Evolutionary conservation across 2,797 vertebrate genomes (phyloP), one percentile per base, ranked within the genome.

Genomic region (Anolis apletophallus): DNA sequence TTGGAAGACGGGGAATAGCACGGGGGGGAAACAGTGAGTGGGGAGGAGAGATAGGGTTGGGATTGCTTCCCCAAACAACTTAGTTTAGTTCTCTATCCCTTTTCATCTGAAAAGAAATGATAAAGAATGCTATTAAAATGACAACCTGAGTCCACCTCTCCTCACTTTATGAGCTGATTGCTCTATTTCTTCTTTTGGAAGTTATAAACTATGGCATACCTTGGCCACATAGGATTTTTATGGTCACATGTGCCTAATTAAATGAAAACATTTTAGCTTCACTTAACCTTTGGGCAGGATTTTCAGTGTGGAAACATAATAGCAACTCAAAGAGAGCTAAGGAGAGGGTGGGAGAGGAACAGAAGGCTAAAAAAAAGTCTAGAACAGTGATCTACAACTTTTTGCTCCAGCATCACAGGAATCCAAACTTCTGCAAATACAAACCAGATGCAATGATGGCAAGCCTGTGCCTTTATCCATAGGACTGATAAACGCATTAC

Each of bases 51-150:
- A 72, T 40, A 54, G 57, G 73, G 81, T 77, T 12, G 16, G 13
- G 55, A 81, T 73, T 83, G 85, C 52, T 83, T 91, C 80, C 85
- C 88, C 2, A 46, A n/a, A 5, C 80, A 19, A 54, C 76, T 80
- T 57, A 67, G 75, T 90, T 88, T 73, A 89, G 75, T 87, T 86
- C 88, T 85, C 83, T 87, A 67, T 57, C 59, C 36, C 71, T 89
- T 93, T 89, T 89, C 59, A 83, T 55, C 84, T 88, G 80, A 89
- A 93, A 93, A 90, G 34, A 87, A 93, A 87, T 71, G 88, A 54
- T 78, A 85, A 46, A 79, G 75, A 81, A 57, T 14, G 2, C 85
- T 55, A 88, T 87, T 87, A 93, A 89, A 94, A 89, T 50, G 55
- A 50, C 84, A 90, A 87, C 89, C 91, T 77, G 83, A 26, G n/a